Evolutionary conservation across 2,797 vertebrate genomes (phyloP).

Genomic region (Argyrosomus regius): DNA sequence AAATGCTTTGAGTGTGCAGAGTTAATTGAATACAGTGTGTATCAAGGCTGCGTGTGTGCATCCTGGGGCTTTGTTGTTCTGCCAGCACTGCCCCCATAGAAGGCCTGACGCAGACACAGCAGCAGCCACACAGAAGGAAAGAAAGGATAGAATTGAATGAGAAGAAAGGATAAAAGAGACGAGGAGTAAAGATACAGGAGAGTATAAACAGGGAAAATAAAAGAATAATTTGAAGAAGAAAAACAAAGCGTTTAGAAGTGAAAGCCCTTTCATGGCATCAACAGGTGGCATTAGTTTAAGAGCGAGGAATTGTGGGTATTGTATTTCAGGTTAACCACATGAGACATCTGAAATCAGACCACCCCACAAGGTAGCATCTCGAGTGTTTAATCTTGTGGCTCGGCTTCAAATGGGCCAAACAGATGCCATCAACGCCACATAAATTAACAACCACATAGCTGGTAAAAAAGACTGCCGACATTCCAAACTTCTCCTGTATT

Average conservation of each 20-base stretch:
- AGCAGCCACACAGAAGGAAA: conserved; percentile 62
- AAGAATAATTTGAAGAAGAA: conserved; percentile 46
- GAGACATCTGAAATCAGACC: conserved; percentile 76
- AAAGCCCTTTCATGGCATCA: conserved; percentile 71
- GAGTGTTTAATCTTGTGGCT: conserved; percentile 74
- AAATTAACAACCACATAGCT: conserved; percentile 68
- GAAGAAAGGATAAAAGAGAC: conserved; percentile 60
- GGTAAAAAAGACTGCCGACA: conserved; percentile 60
- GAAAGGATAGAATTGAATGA: conserved; percentile 50
- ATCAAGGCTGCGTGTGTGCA: conserved; percentile 71
- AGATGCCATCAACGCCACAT: conserved; percentile 71
- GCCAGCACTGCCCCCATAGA: conserved; percentile 79
- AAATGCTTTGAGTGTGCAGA: conserved; percentile 73
- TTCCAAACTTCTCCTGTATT: conserved; percentile 76
- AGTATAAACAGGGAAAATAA: conserved; percentile 57
- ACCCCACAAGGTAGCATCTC: conserved; percentile 76
- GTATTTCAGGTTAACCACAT: conserved; percentile 78
- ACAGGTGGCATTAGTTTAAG: conserved; percentile 81
- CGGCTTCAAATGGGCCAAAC: conserved; percentile 68
- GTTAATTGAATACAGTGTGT: conserved; percentile 85
- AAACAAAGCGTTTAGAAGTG: conserved; percentile 54
- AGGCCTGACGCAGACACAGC: conserved; percentile 69
- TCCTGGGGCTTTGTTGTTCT: conserved; percentile 81
- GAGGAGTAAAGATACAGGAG: conserved; percentile 33
- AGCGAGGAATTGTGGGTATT: conserved; percentile 70